Evolutionary conservation across 2,113 vertebrate species (phyloP).

Genomic region (Thunnus thynnus): DNA sequence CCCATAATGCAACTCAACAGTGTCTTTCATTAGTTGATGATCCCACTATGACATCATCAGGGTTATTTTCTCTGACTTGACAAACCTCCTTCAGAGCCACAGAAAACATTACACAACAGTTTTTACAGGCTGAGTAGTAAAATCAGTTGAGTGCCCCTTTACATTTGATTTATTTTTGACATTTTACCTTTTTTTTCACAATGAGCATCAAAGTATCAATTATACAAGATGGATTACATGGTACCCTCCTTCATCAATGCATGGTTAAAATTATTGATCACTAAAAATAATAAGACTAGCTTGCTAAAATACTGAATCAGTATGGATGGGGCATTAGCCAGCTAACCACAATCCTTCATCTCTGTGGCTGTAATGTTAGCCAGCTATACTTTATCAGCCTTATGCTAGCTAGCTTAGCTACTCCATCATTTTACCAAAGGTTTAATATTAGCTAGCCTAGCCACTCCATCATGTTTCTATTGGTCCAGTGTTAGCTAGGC

Average conservation of each 20-base stretch:
- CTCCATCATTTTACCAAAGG: conserved; percentile 30
- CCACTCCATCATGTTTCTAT: conserved; percentile 38
- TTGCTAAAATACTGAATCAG: conserved; percentile 9
- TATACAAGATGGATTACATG: too few relatives aligned
- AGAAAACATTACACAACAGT: background rate
- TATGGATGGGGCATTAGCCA: conserved; percentile 2
- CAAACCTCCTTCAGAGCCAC: background rate
- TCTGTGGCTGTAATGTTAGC: conserved; percentile 25
- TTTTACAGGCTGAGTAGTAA: background rate
- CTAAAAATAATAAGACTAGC: background rate
- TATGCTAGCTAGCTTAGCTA: conserved; percentile 30
- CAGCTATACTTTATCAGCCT: conserved; percentile 32
- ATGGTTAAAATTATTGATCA: background rate
- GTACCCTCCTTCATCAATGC: too few relatives aligned
- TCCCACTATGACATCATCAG: too few relatives aligned
- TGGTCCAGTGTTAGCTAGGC: conserved; percentile 19
- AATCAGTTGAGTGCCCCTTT: too few relatives aligned
- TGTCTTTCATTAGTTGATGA: too few relatives aligned
- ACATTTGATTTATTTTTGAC: too few relatives aligned
- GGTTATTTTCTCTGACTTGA: too few relatives aligned
- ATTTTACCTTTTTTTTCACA: too few relatives aligned
- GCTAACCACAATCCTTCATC: conserved; percentile 14
- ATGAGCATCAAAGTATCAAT: too few relatives aligned
- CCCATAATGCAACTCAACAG: too few relatives aligned
- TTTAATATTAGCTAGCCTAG: conserved; percentile 29